Percentiles rank a stretch among this genome's conserved stretches.
Conservation (phyloP, 2,888 invertebrate species). For the Sclerodermus sp. region DNA sequence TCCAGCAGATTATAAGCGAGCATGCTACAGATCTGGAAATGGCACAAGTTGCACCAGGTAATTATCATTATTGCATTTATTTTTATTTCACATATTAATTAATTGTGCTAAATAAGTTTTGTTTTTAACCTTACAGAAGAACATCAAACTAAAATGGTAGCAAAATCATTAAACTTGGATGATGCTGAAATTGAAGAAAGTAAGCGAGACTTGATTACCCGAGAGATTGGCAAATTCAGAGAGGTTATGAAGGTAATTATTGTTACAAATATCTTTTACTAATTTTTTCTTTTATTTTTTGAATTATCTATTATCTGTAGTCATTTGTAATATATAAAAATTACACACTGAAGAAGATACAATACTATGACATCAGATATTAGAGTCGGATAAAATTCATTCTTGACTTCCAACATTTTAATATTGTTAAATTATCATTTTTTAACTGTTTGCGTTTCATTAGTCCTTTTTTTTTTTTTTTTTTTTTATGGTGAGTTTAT, state of each 20-base stretch:
- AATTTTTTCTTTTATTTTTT: constrained; percentile 10
- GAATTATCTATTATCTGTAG: constrained; percentile 18
- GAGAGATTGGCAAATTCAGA: constrained; percentile 96
- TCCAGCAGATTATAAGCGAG: constrained; percentile 80
- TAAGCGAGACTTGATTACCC: constrained; percentile 91
- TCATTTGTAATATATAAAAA: neutral
- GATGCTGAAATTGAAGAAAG: constrained; percentile 94
- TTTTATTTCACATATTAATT: neutral
- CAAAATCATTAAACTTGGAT: constrained; percentile 62
- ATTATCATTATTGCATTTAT: constrained; percentile 2
- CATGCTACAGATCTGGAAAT: constrained; percentile 61
- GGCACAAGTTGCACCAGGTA: constrained; percentile 51
- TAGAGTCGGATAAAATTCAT: too few relatives aligned
- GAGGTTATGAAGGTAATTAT: constrained; percentile 91
- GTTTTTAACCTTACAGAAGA: constrained; percentile 61
- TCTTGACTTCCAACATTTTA: too few relatives aligned
- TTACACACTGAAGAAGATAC: neutral
- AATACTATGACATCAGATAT: neutral
- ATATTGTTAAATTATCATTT: too few relatives aligned
- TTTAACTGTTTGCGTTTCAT: too few relatives aligned
- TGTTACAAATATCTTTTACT: constrained; percentile 12
- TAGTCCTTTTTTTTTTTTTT: too few relatives aligned
- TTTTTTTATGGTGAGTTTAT: too few relatives aligned
- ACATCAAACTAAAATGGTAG: constrained; percentile 56
- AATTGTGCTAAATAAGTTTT: neutral